These are phyloP conservation scores for Tetragonula clypearis DNA, from an alignment of 1,140 invertebrate species.

Conservation along the genomic window DNA sequence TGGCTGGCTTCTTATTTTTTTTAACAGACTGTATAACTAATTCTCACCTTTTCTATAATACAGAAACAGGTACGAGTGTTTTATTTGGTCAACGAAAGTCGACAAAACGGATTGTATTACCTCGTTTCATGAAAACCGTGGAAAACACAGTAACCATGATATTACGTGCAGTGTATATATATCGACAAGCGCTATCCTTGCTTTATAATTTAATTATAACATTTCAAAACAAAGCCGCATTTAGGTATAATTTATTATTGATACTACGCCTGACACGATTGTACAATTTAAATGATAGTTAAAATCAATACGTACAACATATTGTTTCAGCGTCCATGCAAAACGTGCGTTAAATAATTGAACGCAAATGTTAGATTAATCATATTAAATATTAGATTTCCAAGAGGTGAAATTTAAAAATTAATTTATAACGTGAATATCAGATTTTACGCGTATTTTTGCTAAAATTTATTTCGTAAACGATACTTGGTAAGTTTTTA, in stretches of 20 bases:
- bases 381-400: too few relatives aligned
- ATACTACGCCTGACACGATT: neutral
- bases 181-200: neutral
- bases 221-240: neutral
- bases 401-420: too few relatives aligned
- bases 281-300: neutral
- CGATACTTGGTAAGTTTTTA: neutral
- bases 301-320: neutral
- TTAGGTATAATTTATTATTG: neutral
- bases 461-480: neutral
- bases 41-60: conserved; percentile 24
- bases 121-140: neutral
- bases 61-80: neutral
- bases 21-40: neutral
- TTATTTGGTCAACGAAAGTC: neutral
- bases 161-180: too few relatives aligned
- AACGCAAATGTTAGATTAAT: neutral
- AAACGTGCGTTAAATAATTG: neutral
- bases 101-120: neutral
- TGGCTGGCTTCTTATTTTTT: conserved; percentile 20
- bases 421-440: neutral
- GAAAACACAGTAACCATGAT: neutral
- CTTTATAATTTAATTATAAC: neutral
- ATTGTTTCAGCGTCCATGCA: neutral
- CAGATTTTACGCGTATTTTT: neutral